A percentile compares a stretch with the other conserved stretches of the same genome.
phyloP scores from a whole-genome alignment of 2,797 vertebrate species.

The Rachycentron canadum region DNA sequence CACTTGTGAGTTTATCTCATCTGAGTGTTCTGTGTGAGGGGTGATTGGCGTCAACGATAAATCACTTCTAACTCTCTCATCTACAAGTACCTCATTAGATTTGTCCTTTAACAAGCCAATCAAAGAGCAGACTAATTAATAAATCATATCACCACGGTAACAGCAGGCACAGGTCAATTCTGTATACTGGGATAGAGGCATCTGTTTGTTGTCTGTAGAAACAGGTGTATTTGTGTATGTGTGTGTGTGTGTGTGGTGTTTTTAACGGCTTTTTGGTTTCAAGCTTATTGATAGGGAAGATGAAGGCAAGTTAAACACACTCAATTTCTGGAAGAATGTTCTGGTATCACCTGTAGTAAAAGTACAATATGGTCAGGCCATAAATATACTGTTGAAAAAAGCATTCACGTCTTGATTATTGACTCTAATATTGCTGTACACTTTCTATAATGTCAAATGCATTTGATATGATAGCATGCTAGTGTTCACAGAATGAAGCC shows the following conservation, averaged over 20 bases:
- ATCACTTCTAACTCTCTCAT: conserved; percentile 52
- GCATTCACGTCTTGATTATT: neutral
- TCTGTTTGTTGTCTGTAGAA: conserved; percentile 47
- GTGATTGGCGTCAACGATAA: conserved; percentile 45
- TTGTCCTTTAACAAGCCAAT: conserved; percentile 74
- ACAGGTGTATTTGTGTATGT: conserved; percentile 15
- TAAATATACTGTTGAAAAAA: neutral
- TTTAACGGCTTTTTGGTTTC: too few relatives aligned
- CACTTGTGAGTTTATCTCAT: conserved; percentile 18
- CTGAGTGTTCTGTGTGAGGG: conserved; percentile 25
- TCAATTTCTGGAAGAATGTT: neutral
- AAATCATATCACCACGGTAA: conserved; percentile 63
- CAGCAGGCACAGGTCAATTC: conserved; percentile 61
- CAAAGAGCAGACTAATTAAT: conserved; percentile 72
- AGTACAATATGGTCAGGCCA: neutral
- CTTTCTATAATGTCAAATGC: neutral
- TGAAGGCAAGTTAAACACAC: too few relatives aligned
- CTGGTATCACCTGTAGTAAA: neutral
- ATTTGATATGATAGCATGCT: neutral
- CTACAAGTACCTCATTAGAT: conserved; percentile 67
- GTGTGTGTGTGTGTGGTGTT: too few relatives aligned
- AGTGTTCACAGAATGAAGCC: too few relatives aligned
- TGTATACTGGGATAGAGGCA: conserved; percentile 42
- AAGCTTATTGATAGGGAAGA: too few relatives aligned
- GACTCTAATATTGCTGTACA: neutral